phyloP scores from a whole-genome alignment of 1,140 invertebrate species.

The Drosophila lowei region DNA sequence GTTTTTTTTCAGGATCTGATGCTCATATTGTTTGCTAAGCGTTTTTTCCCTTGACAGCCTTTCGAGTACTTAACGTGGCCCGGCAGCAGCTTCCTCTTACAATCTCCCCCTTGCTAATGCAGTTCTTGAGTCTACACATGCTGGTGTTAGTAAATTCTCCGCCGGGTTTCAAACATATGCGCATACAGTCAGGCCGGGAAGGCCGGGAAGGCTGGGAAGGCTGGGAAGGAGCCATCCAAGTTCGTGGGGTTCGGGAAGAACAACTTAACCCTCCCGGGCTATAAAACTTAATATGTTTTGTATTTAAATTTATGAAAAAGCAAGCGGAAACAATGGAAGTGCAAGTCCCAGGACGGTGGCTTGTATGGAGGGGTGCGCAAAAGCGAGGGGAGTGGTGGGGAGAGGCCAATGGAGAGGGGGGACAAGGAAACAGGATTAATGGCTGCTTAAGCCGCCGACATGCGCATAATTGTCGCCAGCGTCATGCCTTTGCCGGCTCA shows the following conservation, averaged over 20 bases:
- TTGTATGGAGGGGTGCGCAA: background rate
- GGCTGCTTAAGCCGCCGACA: conserved; percentile 79
- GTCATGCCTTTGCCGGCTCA: conserved; percentile 16
- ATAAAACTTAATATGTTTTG: conserved; percentile 82
- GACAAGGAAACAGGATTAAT: conserved; percentile 64
- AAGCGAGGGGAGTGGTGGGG: background rate
- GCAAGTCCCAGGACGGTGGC: conserved; percentile 23
- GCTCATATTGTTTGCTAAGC: conserved; percentile 46
- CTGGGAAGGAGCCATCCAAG: background rate
- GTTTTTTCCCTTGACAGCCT: conserved; percentile 38
- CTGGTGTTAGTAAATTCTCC: conserved; percentile 72
- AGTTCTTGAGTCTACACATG: conserved; percentile 52
- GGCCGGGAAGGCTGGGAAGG: background rate
- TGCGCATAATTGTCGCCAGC: conserved; percentile 76
- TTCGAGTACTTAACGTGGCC: conserved; percentile 25
- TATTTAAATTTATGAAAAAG: conserved; percentile 81
- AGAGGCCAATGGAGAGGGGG: background rate
- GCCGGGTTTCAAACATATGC: conserved; percentile 65
- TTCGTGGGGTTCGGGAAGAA: conserved; percentile 26
- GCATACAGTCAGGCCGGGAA: conserved; percentile 1
- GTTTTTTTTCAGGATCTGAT: conserved; percentile 36
- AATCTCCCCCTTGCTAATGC: conserved; percentile 19
- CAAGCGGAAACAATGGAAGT: conserved; percentile 52
- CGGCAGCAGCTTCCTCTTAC: conserved; percentile 24
- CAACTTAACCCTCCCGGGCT: conserved; percentile 70